Evolutionary conservation across 2,888 invertebrate genomes (phyloP), one percentile per base, ranked within the genome.

Genomic region (Drosophila imparisetae): DNA sequence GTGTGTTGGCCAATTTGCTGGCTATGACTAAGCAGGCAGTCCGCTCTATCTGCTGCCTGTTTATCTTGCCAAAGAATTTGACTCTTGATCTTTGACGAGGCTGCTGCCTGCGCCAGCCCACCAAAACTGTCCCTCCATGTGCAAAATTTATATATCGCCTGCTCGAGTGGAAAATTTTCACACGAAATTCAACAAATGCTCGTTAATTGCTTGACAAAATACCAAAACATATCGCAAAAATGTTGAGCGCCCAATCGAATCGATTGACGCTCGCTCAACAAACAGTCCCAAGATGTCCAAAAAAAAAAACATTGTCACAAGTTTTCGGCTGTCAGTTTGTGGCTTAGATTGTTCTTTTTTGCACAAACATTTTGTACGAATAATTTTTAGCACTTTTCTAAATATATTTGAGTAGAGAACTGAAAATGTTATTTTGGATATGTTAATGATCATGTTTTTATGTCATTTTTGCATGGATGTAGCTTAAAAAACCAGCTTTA

Each of bases 41-140:
- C 76, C 45, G 18, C 29, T 29, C 36, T 40, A 61, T 53, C 64
- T 53, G 65, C 55, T 34, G 78, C 66, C 84, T 68, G 78, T 70
- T 87, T 84, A 85, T 87, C 80, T 82, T 78, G 65, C 63, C 72
- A 61, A 88, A 81, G 78, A 85, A 85, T 86, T 85, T 86, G 88
- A 85, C 86, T 85, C 67, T 80, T 85, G 85, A 86, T 86, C 88
- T 86, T 79, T 45, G 79, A 38, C 50, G 18, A 52, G 36, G 34
- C 55, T 7, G 55, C 32, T 32, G 32, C 32, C 60, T 34, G 54
- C 21, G 53, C 11, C 59, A 61, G 66, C 38, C 72, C 61, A 59
- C 21, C 57, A 8, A 45, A 66, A 52, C 55, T 52, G 63, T 70
- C 45, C 49, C 79, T 57, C 62, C 15, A 55, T 38, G 29, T 38